Base-by-base conservation (phyloP, 2,797 vertebrate species). In the Silurus lanzhouensis region DNA sequence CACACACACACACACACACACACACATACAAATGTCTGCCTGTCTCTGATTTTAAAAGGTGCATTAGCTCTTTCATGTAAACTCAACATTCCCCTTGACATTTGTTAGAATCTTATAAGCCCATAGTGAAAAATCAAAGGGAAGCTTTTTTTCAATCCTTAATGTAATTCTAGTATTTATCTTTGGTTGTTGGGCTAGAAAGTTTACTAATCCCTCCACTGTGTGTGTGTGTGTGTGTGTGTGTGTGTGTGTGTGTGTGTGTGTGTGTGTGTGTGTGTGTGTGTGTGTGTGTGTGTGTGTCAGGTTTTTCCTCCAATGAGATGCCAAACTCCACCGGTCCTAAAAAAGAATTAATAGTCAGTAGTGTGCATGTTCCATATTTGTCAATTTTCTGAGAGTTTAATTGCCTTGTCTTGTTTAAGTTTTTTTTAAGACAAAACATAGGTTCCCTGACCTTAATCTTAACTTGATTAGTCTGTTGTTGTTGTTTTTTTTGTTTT, bases 11-110 rank as follows among this genome's bases (percentile, higher is more conserved):
- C n/a, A 72, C 46, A 64, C 55, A 68, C 60, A 72, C 79, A 81
- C 44, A 72, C 44, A 72, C 44, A 46, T 44, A 71, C 44, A 72
- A 6, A 55, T 8, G n/a, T 15, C 13, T 55, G 22, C 8, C n/a
- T 55, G 5, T n/a, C 71, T 25, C 48, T 14, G 71, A 74, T 74
- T 25, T 74, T 74, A 74, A 52, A 52, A 25, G 70, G 46, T 74
- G 71, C 71, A 52, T 55, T 74, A 74, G 71, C n/a, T 78, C 76
- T 87, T 85, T 87, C 68, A 77, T 84, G 84, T 86, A 87, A 88
- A 83, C 38, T 84, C 68, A 85, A 82, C 61, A 81, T 88, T 84
- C 82, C 58, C 84, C 83, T 74, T 89, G 89, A 86, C 88, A 89
- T 90, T 90, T 86, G 64, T 46, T 70, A 68, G 74, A 27, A 81